Evolutionary conservation across 2,888 invertebrate genomes (phyloP), one percentile per base, ranked within the genome.

Genomic region (Acronicta alni): DNA sequence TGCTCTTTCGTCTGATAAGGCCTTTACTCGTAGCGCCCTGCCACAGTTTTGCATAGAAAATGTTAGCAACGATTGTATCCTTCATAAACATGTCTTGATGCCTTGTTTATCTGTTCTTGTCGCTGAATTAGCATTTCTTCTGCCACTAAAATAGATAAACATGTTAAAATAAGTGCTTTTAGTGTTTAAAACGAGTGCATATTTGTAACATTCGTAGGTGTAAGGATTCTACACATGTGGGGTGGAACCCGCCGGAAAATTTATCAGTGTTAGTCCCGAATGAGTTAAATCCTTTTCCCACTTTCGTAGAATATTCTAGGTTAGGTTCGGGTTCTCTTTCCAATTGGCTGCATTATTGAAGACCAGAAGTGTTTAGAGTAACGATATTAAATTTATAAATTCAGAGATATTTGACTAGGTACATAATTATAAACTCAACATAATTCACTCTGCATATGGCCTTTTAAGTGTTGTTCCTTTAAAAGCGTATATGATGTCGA

Each of bases 81-180:
- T 61, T 55, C 65, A 60, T 60, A 69, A 72, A 75, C 58, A 65
- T 60, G 60, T 46, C 52, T 35, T 10, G 55, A 55, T 56, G 37
- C n/a, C 39, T 55, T 48, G 41, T 52, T 66, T 74, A 72, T 72
- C 66, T 57, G 35, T 45, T 15, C 14, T 52, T 49, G 57, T 57
- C 51, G 48, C 14, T 37, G 32, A 58, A 63, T 72, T 72, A 63
- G 73, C 74, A 72, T 75, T 59, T 75, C 57, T 59, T 62, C 57
- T 72, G 44, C 42, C 30, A 51, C 45, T 62, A 42, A 60, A 60
- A 61, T 57, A 75, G 72, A 73, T 72, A 75, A 67, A 67, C 20
- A 56, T 70, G 72, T 72, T 67, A 56, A 62, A 70, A 55, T 54
- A 55, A 70, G 43, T 53, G 61, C 41, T 54, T 67, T 57, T 55